Evolutionary conservation across 2,888 invertebrate genomes (phyloP).

Genomic region (Ichneumoninae sp.): DNA sequence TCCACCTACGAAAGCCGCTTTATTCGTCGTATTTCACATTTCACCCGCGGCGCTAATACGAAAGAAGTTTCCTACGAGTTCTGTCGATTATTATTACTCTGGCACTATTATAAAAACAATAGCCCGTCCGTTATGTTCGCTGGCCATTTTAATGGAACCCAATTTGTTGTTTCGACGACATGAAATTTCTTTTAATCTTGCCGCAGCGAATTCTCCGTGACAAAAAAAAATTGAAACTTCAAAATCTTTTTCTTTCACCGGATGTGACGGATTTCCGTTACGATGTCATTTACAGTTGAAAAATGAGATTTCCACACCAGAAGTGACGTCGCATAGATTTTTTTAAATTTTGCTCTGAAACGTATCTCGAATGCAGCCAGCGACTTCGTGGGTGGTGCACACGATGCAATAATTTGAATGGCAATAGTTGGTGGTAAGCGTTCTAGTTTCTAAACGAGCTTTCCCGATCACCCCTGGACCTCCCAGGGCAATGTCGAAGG

Average conservation of each 20-base stretch:
- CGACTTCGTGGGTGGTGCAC: neutral
- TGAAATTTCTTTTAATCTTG: neutral
- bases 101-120: neutral
- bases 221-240: neutral
- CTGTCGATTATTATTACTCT: neutral
- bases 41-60: neutral
- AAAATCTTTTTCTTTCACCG: neutral
- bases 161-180: neutral
- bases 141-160: neutral
- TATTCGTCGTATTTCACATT: conserved; percentile 8
- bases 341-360: neutral
- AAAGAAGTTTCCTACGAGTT: neutral
- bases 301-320: neutral
- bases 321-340: neutral
- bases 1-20: conserved; percentile 1
- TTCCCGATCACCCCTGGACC: neutral
- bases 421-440: conserved; percentile 13
- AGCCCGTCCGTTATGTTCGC: neutral
- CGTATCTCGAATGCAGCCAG: neutral
- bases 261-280: neutral
- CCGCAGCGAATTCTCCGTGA: neutral
- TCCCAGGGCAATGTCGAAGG: conserved; percentile 14
- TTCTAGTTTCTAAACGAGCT: conserved; percentile 9
- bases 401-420: neutral
- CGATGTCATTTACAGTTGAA: neutral